Conservation (phyloP, 2,888 invertebrate genomes). For the Ferdinandea cuprea region DNA sequence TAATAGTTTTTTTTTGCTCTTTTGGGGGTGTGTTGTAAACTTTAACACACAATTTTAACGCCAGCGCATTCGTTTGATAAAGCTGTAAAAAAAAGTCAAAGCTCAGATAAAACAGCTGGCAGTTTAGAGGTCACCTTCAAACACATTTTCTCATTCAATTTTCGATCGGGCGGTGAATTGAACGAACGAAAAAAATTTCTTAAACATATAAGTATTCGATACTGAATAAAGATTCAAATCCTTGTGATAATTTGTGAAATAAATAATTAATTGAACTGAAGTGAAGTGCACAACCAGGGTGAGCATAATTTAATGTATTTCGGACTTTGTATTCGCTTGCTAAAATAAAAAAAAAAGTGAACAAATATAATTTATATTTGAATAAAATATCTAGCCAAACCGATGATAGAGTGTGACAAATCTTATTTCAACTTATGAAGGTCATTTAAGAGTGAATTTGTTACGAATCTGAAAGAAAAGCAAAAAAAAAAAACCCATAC, state of each 20-base stretch:
- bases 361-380: background rate
- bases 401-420: background rate
- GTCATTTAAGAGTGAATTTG: conserved; percentile 50
- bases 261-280: conserved; percentile 12
- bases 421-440: conserved; percentile 38
- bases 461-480: conserved; percentile 1
- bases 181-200: conserved; percentile 47
- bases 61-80: conserved; percentile 63
- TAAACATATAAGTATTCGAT: conserved; percentile 1
- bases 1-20: conserved; percentile 35
- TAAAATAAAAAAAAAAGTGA: background rate
- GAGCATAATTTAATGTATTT: conserved; percentile 44
- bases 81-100: conserved; percentile 46
- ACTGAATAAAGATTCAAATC: conserved; percentile 12
- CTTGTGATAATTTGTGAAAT: conserved; percentile 26
- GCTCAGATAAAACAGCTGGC: conserved; percentile 69
- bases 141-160: conserved; percentile 73
- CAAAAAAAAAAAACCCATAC: background rate
- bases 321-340: conserved; percentile 33
- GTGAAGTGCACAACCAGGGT: conserved; percentile 40
- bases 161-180: conserved; percentile 73
- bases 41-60: conserved; percentile 49
- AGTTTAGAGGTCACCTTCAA: conserved; percentile 74
- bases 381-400: background rate
- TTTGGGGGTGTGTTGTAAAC: conserved; percentile 70